These are phyloP conservation scores for Neria commutata DNA, from an alignment of 2,888 invertebrate genomes.

Conservation along the genomic window DNA sequence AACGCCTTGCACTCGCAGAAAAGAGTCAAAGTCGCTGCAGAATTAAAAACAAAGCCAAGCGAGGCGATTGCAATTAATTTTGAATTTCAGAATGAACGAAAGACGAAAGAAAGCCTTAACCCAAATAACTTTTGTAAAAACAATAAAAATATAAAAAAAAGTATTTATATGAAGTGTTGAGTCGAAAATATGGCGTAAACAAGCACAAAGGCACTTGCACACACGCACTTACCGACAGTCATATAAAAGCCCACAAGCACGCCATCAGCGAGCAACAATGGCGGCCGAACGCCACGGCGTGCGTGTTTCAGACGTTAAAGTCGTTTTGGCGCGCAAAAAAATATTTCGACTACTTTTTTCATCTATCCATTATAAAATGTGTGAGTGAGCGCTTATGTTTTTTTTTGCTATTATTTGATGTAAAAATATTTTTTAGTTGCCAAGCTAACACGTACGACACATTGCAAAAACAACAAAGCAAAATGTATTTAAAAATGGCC, in stretches of 20 bases:
- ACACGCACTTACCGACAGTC: no score
- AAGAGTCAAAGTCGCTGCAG: no score
- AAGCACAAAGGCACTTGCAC: neutral
- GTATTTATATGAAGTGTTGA: neutral
- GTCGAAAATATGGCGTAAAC: neutral
- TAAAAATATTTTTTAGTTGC: neutral
- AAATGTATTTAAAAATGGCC: neutral
- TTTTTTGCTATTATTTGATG: neutral
- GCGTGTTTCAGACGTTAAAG: neutral
- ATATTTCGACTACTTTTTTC: neutral
- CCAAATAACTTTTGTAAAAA: neutral
- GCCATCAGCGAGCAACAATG: no score
- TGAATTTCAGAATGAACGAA: neutral
- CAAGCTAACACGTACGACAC: neutral
- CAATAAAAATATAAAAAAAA: neutral
- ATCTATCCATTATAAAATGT: no score
- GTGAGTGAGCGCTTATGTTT: no score
- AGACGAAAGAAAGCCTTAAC: neutral
- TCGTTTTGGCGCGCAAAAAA: neutral
- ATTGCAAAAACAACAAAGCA: no score
- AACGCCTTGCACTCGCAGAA: neutral
- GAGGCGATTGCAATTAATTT: neutral
- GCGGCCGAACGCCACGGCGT: neutral
- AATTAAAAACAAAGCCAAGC: neutral
- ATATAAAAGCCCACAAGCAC: no score